Percentiles rank a stretch among this genome's conserved stretches.
These are phyloP conservation scores for Aurelia aurita DNA, from an alignment of 30 jellyfish, hydroid and myxozoan species.

Conservation along the genomic window DNA sequence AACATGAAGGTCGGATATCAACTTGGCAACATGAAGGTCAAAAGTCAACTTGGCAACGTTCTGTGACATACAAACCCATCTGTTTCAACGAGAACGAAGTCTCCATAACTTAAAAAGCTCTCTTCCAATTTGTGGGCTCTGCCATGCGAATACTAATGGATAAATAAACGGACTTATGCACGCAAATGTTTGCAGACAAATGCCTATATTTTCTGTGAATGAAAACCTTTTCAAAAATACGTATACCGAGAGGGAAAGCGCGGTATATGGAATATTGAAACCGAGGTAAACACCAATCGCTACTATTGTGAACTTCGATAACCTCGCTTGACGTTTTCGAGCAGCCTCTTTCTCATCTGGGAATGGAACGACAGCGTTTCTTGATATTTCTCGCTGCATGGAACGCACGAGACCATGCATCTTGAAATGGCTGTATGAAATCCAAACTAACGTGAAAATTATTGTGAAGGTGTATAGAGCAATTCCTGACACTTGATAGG, in stretches of 20 bases:
- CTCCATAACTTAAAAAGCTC: background rate
- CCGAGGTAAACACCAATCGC: background rate
- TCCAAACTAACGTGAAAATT: background rate
- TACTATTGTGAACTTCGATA: background rate
- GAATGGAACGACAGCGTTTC: background rate
- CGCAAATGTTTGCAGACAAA: background rate
- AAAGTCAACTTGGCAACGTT: no score
- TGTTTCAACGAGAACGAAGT: background rate
- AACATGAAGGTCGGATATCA: no score
- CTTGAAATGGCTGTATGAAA: background rate
- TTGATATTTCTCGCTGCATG: background rate
- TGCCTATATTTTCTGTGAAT: background rate
- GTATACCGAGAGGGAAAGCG: background rate
- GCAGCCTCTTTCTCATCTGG: background rate
- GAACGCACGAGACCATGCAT: background rate
- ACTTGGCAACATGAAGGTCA: no score
- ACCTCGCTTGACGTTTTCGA: conserved; percentile 7
- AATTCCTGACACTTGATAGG: background rate
- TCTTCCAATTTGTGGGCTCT: conserved; percentile 8
- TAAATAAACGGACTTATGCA: background rate
- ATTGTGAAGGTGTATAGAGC: background rate
- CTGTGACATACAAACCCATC: no score
- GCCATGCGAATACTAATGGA: background rate
- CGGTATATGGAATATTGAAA: background rate
- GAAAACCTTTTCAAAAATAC: background rate